These are phyloP conservation scores for Drosophila triauraria DNA, from an alignment of 1,140 invertebrate species.

Conservation along the genomic window DNA sequence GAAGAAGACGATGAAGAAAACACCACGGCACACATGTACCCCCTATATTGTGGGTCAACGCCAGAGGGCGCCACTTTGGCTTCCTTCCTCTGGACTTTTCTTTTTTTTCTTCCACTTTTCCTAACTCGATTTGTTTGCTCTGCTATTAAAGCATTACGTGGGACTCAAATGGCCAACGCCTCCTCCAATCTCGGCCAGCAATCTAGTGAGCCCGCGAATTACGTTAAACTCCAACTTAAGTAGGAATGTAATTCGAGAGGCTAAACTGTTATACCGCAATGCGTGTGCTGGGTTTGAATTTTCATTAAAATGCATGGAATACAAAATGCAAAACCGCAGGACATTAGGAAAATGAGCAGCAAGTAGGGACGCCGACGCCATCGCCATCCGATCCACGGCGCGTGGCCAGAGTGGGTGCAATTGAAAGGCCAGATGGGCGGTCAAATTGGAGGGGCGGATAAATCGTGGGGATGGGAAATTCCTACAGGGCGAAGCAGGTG, in stretches of 20 bases:
- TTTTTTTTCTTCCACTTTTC: constrained; percentile 1
- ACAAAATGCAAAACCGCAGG: constrained; percentile 28
- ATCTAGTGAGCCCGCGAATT: constrained; percentile 27
- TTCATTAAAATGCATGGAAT: constrained; percentile 45
- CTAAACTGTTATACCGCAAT: constrained; percentile 53
- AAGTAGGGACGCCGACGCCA: not conserved
- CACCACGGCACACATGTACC: constrained; percentile 15
- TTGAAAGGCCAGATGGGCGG: constrained; percentile 6
- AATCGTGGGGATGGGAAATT: not conserved
- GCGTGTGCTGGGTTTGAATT: constrained; percentile 18
- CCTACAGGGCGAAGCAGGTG: constrained; percentile 19
- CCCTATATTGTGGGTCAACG: constrained; percentile 68
- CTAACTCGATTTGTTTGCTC: constrained; percentile 40
- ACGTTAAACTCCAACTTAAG: constrained; percentile 30
- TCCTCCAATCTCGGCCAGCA: constrained; percentile 43
- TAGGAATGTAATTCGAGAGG: constrained; percentile 36
- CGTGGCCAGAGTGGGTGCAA: constrained; percentile 9
- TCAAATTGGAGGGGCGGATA: constrained; percentile 1
- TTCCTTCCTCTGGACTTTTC: not conserved
- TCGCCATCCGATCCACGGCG: not conserved
- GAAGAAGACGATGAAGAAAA: constrained; percentile 8
- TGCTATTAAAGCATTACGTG: constrained; percentile 55
- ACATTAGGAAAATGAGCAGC: constrained; percentile 15
- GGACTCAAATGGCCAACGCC: constrained; percentile 41
- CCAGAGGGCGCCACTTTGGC: constrained; percentile 56